Base-by-base conservation (phyloP, 2,113 vertebrate genomes). In the Brachyhypopomus gauderio region DNA sequence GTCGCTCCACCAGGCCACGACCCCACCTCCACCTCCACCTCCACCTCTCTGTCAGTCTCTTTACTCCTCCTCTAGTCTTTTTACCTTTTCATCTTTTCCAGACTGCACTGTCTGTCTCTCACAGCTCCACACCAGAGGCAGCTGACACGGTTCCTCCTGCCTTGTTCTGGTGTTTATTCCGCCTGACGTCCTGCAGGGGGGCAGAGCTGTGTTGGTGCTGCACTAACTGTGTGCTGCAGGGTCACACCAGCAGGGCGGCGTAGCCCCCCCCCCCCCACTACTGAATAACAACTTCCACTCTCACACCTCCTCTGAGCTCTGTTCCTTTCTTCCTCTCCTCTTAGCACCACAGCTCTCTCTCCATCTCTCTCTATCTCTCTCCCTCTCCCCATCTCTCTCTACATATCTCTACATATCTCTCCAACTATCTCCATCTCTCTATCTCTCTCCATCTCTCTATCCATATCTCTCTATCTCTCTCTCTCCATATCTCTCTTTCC, bases 351-450 rank as follows among this genome's bases (percentile, higher is more conserved):
- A 58, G 25, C 16, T 55, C 14, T 45, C 52, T 34, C 19, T 23
- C 38, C 1, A 59, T 55, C 17, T 3, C 17, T 38, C 3, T 16
- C 27, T 6, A 38, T 63, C 1, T 48, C 12, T 52, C 36, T 41
- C 63, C 27, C 3, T 60, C 69, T 70, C 11, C n/a, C 20, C 22
- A 58, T 27, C 71, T 45, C 36, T 63, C 4, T n/a, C 19, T 67
- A 60, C 83, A 7, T 69, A 16, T 82, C 36, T 34, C n/a, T 73
- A 0, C 79, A 25, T 34, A 16, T 69, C 0, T 74, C 27, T 66
- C 17, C 3, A 5, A 9, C 7, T 58, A 6, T 27, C 8, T 71
- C 23, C 45, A n/a, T 55, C 22, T 69, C 5, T 55, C 22, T 74
- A 14, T 52, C 12, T 8, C 16, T 25, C 3, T 70, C 4, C 22